Conservation (phyloP, 2,888 invertebrate species). For the Aethes cnicana region DNA sequence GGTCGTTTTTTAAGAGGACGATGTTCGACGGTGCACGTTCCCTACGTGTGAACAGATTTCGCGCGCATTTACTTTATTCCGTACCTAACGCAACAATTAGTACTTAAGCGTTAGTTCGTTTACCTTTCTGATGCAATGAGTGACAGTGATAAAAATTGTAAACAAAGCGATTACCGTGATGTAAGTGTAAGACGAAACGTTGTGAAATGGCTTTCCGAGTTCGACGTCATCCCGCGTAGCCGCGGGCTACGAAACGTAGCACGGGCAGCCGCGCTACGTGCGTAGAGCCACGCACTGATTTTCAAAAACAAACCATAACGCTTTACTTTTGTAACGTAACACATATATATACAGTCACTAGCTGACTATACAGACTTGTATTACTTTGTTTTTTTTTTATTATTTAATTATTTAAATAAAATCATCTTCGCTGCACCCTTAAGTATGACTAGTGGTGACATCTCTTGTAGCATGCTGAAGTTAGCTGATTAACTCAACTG, state of each 20-base stretch:
- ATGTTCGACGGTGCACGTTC: no score
- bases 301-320: neutral
- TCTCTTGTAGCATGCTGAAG: no score
- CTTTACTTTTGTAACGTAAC: neutral
- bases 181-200: constrained; percentile 25
- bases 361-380: no score
- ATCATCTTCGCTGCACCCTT: no score
- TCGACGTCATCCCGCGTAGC: constrained; percentile 21
- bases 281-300: constrained; percentile 14
- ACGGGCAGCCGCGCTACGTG: constrained; percentile 25
- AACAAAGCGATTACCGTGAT: constrained; percentile 29
- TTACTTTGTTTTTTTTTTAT: no score
- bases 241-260: constrained; percentile 28
- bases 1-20: no score
- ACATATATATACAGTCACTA: no score
- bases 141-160: constrained; percentile 25
- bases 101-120: constrained; percentile 20
- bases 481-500: no score
- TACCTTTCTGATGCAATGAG: constrained; percentile 23
- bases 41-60: neutral
- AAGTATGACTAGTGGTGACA: no score
- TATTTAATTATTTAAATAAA: no score
- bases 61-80: neutral
- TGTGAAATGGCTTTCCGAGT: constrained; percentile 16
- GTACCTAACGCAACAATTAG: constrained; percentile 2